Conservation (phyloP, 2,797 vertebrate genomes). For the Sebastes minor region DNA sequence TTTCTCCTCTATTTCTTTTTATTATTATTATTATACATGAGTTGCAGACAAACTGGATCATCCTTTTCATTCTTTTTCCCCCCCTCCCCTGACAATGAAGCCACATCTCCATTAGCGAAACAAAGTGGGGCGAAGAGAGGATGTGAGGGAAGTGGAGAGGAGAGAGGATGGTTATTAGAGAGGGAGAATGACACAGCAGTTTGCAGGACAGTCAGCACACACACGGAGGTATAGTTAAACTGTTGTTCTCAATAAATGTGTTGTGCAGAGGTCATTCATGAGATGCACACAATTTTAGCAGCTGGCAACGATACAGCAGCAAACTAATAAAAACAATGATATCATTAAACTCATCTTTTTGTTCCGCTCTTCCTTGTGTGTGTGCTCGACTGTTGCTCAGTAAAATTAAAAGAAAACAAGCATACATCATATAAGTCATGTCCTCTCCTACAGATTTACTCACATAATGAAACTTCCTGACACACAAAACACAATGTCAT, state of each 20-base stretch:
- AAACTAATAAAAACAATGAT: conserved; percentile 5
- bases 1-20: not conserved
- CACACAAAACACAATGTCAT: not conserved
- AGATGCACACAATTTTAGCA: conserved; percentile 4
- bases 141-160: conserved; percentile 29
- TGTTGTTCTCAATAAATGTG: conserved; percentile 52
- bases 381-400: not conserved
- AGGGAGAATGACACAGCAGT: conserved; percentile 78
- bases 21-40: not conserved
- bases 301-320: conserved; percentile 12
- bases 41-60: conserved; percentile 25
- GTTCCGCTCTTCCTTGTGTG: not conserved
- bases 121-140: conserved; percentile 49
- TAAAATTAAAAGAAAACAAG: not conserved
- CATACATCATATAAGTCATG: not conserved
- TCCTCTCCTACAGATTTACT: not conserved
- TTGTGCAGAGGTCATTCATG: conserved; percentile 62
- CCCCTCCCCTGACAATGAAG: not conserved
- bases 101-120: conserved; percentile 37
- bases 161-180: conserved; percentile 56
- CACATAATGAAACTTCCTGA: not conserved
- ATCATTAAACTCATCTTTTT: not conserved
- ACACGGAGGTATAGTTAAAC: conserved; percentile 7
- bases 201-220: conserved; percentile 60
- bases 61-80: not conserved